phyloP scores from a whole-genome alignment of 2,888 invertebrate genomes.

The Erebia epiphron region DNA sequence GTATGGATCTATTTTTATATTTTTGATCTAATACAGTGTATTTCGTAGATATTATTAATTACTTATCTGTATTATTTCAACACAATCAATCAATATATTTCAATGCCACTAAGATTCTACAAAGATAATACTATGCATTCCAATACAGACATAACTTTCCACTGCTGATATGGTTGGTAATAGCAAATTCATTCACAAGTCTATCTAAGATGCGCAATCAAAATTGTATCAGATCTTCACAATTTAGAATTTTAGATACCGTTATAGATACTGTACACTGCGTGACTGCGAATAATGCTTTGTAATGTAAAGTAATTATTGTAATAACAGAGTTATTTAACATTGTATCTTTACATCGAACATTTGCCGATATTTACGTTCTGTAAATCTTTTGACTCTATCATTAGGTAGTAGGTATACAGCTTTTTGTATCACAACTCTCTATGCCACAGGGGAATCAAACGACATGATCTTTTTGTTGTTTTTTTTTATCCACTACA shows the following conservation, averaged over 20 bases:
- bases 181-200: constrained; percentile 25
- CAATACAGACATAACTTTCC: constrained; percentile 4
- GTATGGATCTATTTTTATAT: neutral
- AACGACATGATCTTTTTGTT: neutral
- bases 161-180: constrained; percentile 20
- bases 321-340: constrained; percentile 42
- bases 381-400: neutral
- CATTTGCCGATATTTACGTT: constrained; percentile 17
- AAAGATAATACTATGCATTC: neutral
- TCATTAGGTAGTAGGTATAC: neutral
- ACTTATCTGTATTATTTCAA: neutral
- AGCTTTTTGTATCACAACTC: neutral
- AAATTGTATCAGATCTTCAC: constrained; percentile 34
- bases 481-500: too few relatives aligned
- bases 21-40: neutral
- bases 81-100: neutral
- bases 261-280: constrained; percentile 38
- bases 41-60: neutral
- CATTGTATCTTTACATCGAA: constrained; percentile 31
- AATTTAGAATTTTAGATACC: constrained; percentile 32
- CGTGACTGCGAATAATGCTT: constrained; percentile 49
- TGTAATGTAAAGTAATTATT: constrained; percentile 55
- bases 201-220: constrained; percentile 32
- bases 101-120: constrained; percentile 5
- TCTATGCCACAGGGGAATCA: neutral